Conservation (phyloP, 2,113 vertebrate species). For the Trachemys scripta region DNA sequence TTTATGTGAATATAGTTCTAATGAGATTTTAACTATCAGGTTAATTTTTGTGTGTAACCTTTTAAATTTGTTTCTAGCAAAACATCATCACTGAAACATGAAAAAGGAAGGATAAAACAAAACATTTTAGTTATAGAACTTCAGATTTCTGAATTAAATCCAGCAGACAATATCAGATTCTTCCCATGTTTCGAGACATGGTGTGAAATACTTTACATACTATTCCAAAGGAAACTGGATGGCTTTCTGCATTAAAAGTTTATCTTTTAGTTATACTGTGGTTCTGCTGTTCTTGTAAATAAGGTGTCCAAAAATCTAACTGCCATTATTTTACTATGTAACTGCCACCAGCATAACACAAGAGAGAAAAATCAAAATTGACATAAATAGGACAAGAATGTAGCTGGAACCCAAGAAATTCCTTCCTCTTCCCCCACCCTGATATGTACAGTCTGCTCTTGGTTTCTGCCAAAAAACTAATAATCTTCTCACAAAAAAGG, state of each 20-base stretch:
- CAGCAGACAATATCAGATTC: conserved; percentile 1
- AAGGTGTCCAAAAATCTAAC: conserved; percentile 56
- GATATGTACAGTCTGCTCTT: conserved; percentile 30
- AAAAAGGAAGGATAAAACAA: not conserved
- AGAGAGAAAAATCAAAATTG: conserved; percentile 76
- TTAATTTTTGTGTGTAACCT: conserved; percentile 6
- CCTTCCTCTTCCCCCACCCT: conserved; percentile 16
- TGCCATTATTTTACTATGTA: conserved; percentile 49
- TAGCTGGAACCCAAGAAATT: conserved; percentile 57
- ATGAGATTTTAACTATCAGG: not conserved
- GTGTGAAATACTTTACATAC: not conserved
- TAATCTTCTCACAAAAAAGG: not conserved
- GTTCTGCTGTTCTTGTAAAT: conserved; percentile 58
- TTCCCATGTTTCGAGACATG: conserved; percentile 10
- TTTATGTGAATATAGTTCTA: not conserved
- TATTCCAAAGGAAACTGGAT: conserved; percentile 11
- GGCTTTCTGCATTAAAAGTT: conserved; percentile 50
- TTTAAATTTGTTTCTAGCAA: not conserved
- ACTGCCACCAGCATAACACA: conserved; percentile 66
- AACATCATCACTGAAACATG: conserved; percentile 6
- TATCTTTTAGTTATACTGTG: conserved; percentile 40
- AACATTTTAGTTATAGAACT: conserved; percentile 19
- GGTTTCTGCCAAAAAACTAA: conserved; percentile 19
- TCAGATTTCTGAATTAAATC: not conserved
- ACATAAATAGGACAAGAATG: conserved; percentile 78